These are phyloP conservation scores for Schlechtendalia chinensis DNA, from an alignment of 1,140 invertebrate genomes.

Conservation along the genomic window DNA sequence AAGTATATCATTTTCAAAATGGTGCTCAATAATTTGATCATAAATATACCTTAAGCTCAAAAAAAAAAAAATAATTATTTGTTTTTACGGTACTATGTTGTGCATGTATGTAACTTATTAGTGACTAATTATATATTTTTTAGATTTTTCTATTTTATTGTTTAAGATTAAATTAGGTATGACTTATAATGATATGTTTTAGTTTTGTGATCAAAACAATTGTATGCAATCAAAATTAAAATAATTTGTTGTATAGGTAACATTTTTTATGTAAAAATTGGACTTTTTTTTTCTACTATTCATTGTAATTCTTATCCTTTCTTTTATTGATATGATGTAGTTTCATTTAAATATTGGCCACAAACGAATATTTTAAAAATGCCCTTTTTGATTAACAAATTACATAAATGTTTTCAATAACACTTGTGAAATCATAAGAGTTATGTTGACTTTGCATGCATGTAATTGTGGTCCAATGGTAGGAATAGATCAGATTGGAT, in stretches of 20 bases:
- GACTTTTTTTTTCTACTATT: not conserved
- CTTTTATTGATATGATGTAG: too few species aligned
- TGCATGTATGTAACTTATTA: not conserved
- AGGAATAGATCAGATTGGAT: too few species aligned
- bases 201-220: constrained; percentile 14
- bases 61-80: constrained; percentile 17
- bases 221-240: constrained; percentile 37
- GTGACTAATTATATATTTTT: constrained; percentile 14
- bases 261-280: constrained; percentile 16
- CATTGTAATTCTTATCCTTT: too few species aligned
- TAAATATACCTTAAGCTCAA: constrained; percentile 37
- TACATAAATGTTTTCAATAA: too few species aligned
- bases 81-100: constrained; percentile 9
- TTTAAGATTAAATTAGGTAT: not conserved
- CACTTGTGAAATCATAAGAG: too few species aligned
- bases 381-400: too few species aligned
- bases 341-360: too few species aligned
- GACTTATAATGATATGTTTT: not conserved
- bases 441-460: too few species aligned
- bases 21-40: constrained; percentile 43
- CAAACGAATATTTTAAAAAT: too few species aligned
- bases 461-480: too few species aligned
- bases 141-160: not conserved
- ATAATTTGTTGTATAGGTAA: not conserved
- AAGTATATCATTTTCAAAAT: not conserved